Base-by-base conservation (phyloP, 2,797 vertebrate genomes). In the Smutsia gigantea region DNA sequence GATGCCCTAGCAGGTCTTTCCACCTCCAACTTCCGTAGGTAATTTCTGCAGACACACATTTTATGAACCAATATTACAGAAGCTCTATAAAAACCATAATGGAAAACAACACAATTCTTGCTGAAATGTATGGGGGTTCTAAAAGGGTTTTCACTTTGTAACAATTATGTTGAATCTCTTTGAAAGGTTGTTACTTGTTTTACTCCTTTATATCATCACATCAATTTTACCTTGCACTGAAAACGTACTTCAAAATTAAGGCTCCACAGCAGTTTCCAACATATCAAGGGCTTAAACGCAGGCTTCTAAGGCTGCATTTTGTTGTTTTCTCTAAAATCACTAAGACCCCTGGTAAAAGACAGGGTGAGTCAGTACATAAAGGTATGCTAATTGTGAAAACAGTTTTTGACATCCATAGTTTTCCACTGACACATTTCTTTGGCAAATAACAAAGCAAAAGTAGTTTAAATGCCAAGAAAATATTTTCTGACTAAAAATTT, bases 1-100 rank as follows among this genome's bases (percentile, higher is more conserved):
- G 96, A 97, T 95, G 87, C 95, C 87, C 96, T 92, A 57, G 55
- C 84, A 96, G 77, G 94, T 94, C 90, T 98, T 97, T 93, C 96
- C 97, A 82, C 95, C 81, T 97, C 94, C 91, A 96, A 96, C 97
- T 97, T 98, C 98, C 94, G 72, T 61, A 96, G 95, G 93, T 97
- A 97, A 97, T 98, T 97, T 97, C 96, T 97, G 92, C 89, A 97
- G 97, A 95, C 94, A 96, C 71, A 97, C 92, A 92, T 96, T 97
- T 97, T 98, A 97, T 97, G 97, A 96, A 97, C 94, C 89, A 90
- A 95, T 96, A 95, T 97, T 97, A 97, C 57, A 94, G 95, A 96
- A 85, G 97, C 96, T 97, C 97, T 97, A 97, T 97, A 97, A 98
- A 98, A 97, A 92, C 93, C 46, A 23, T 97, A 98, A 98, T 97